Conservation (phyloP, 2,797 vertebrate genomes). For the Labeo calbasu region DNA sequence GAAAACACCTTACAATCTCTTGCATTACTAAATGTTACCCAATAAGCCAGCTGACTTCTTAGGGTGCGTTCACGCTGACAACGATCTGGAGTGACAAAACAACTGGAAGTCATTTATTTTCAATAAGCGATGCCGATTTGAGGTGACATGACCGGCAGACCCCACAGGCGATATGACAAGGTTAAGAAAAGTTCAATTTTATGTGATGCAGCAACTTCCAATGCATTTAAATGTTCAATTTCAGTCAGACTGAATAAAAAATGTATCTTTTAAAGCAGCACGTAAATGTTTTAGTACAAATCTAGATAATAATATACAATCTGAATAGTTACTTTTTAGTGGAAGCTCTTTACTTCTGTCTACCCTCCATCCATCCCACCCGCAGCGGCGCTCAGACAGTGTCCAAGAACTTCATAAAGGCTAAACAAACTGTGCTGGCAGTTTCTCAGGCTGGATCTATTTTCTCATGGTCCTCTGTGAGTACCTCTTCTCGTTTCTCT, state of each 20-base stretch:
- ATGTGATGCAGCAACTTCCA: neutral
- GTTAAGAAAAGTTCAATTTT: neutral
- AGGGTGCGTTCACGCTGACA: neutral
- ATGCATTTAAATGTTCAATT: neutral
- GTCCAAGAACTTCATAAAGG: slow-evolving; percentile 24
- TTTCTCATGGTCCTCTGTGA: slow-evolving; percentile 38
- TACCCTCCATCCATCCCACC: slow-evolving; percentile 3
- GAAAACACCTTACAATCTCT: neutral
- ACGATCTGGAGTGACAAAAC: slow-evolving; percentile 3
- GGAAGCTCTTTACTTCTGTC: neutral
- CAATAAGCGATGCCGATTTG: neutral
- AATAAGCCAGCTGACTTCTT: slow-evolving; percentile 14
- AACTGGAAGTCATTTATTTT: slow-evolving; percentile 8
- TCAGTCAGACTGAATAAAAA: neutral
- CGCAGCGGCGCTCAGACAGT: neutral
- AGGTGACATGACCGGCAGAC: neutral
- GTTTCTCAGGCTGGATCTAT: slow-evolving; percentile 30
- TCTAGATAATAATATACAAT: neutral
- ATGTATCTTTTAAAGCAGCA: neutral
- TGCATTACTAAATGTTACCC: neutral
- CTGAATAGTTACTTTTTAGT: neutral
- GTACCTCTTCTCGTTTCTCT: slow-evolving; percentile 4
- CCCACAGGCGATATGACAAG: neutral
- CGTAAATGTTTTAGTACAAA: neutral
- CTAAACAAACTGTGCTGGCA: slow-evolving; percentile 36